Percentiles rank a stretch among this genome's conserved stretches.
Evolutionary conservation across 2,113 vertebrate genomes (phyloP).

Genomic region (Anas platyrhynchos): DNA sequence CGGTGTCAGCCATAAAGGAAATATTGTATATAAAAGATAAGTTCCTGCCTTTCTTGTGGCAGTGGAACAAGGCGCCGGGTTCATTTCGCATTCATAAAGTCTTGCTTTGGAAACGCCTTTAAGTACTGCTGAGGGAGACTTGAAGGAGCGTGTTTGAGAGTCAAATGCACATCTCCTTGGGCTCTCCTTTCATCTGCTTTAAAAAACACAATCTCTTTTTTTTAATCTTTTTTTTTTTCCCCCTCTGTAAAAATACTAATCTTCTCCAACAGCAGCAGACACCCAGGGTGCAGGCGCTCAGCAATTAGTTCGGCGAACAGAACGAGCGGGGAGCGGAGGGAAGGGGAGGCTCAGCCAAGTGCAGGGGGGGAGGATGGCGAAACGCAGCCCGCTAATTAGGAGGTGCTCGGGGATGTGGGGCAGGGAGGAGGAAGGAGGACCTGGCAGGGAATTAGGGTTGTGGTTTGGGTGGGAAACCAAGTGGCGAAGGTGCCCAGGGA

Average conservation of each 20-base stretch:
- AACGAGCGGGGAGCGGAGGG: slow-evolving; percentile 41
- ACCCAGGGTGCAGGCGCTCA: slow-evolving; percentile 56
- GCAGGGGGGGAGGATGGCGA: not conserved
- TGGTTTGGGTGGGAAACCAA: not conserved
- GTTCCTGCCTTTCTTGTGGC: slow-evolving; percentile 70
- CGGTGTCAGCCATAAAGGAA: slow-evolving; percentile 62
- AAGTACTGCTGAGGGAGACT: slow-evolving; percentile 79
- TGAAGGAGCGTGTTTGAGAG: slow-evolving; percentile 78
- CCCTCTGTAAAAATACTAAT: slow-evolving; percentile 72
- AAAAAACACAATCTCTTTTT: slow-evolving; percentile 74
- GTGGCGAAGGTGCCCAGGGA: not conserved
- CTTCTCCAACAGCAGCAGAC: slow-evolving; percentile 72
- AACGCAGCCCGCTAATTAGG: slow-evolving; percentile 36
- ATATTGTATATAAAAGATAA: slow-evolving; percentile 74
- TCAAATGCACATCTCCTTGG: slow-evolving; percentile 78
- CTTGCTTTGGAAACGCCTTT: slow-evolving; percentile 78
- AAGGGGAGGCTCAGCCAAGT: slow-evolving; percentile 24
- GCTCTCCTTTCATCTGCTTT: slow-evolving; percentile 80
- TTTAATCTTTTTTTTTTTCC: slow-evolving; percentile 24
- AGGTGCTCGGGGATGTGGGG: not conserved
- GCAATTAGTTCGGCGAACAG: slow-evolving; percentile 70
- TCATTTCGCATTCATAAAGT: slow-evolving; percentile 84
- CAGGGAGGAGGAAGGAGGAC: not conserved
- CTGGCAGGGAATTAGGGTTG: not conserved
- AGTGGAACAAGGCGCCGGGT: slow-evolving; percentile 64